Base-by-base conservation (phyloP, 2,888 invertebrate species). In the Stenichneumon culpator region DNA sequence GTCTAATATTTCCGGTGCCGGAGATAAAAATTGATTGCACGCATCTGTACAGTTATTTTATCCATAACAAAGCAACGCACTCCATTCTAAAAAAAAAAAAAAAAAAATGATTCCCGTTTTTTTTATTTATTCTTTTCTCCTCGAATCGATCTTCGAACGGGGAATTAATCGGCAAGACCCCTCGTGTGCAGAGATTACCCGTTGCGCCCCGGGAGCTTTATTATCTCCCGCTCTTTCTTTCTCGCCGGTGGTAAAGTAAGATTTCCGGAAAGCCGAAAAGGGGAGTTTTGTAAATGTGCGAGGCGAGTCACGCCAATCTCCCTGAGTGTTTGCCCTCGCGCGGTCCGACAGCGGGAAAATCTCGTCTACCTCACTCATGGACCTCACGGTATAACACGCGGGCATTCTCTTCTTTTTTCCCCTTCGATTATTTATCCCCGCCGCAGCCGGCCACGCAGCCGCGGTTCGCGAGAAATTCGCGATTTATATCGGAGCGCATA, bases 241-340 rank as follows among this genome's bases (percentile, higher is more conserved):
- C 14, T 4, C 60, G 60, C 16, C 88, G 87, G 78, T 63, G 60
- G 77, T 67, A 44, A 79, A 78, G 87, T 88, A 88, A 90, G 91
- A 91, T 91, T 90, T 89, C 88, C 89, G 88, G 80, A 81, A 87
- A 77, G 65, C 50, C 78, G 79, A 83, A 70, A 85, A 80, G 74
- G 86, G 79, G 57, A 69, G 87, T 67, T 70, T 84, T 87, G 86
- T 87, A 87, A 63, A 74, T 28, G 63, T 22, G 72, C 50, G 60
- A 47, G 22, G 86, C 85, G 87, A 86, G 88, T 86, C 86, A 88
- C 72, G 87, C 90, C 90, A 90, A 90, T 90, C 90, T 89, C 79
- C 85, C 87, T 52, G 84, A 90, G 90, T 90, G 91, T 90, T 90
- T 90, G 89, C 90, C 82, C 87, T 86, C 73, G 68, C 73, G 68